phyloP scores from a whole-genome alignment of 2,888 invertebrate genomes.

The Caenorhabditis zanzibari region DNA sequence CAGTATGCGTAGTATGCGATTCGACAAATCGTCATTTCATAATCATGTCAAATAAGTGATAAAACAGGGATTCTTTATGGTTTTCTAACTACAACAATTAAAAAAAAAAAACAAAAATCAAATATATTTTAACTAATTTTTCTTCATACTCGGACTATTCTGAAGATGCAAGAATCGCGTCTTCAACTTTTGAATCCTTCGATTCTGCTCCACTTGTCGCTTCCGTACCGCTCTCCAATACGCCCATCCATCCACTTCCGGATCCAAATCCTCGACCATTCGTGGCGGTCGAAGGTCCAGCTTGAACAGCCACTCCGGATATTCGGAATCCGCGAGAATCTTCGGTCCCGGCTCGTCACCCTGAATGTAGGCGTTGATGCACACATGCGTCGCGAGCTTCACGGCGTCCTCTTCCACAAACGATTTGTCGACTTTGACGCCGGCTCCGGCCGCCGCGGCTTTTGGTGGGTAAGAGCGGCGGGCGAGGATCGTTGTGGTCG shows the following conservation, averaged over 20 bases:
- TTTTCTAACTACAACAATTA: no score
- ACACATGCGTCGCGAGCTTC: constrained; percentile 79
- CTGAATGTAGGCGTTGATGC: constrained; percentile 80
- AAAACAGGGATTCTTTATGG: no score
- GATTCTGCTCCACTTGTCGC: constrained; percentile 76
- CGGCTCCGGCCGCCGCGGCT: constrained; percentile 48
- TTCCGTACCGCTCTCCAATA: constrained; percentile 80
- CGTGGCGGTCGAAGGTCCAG: constrained; percentile 74
- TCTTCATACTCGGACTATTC: constrained; percentile 75
- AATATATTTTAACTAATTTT: no score
- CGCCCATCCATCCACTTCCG: constrained; percentile 79
- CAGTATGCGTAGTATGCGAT: no score
- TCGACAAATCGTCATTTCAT: no score
- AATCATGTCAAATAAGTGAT: no score
- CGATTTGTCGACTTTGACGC: constrained; percentile 74
- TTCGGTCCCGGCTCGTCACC: constrained; percentile 84
- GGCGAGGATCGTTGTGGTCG: background rate
- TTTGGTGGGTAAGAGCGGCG: constrained; percentile 56
- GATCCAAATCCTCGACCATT: constrained; percentile 80
- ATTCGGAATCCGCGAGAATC: constrained; percentile 84
- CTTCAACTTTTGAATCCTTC: constrained; percentile 75
- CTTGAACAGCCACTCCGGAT: constrained; percentile 84
- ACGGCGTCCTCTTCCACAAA: constrained; percentile 80
- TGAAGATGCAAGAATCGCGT: constrained; percentile 77
- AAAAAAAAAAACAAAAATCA: no score